phyloP scores from a whole-genome alignment of 2,888 invertebrate genomes.

The Parnassius glacialis region DNA sequence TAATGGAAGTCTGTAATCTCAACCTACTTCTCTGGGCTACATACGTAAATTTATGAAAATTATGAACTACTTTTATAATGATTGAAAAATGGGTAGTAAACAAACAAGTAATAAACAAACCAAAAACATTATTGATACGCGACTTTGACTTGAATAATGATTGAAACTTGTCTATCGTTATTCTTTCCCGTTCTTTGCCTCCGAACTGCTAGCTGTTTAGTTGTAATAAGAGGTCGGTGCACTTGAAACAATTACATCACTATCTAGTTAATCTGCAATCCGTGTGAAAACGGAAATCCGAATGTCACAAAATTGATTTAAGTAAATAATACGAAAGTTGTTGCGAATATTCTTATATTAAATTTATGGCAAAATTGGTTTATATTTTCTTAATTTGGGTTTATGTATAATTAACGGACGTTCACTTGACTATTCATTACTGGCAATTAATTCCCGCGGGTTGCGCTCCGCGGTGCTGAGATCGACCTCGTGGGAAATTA shows the following conservation, averaged over 20 bases:
- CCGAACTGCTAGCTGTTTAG: constrained; percentile 35
- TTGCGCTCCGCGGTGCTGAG: constrained; percentile 76
- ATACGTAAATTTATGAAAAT: no score
- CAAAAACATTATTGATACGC: neutral
- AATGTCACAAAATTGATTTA: neutral
- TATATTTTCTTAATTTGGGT: constrained; percentile 38
- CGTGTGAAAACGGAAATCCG: constrained; percentile 59
- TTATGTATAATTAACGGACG: constrained; percentile 75
- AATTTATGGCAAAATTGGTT: constrained; percentile 14
- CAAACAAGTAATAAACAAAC: no score
- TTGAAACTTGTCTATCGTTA: constrained; percentile 13
- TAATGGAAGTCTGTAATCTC: no score
- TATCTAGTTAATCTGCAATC: constrained; percentile 47
- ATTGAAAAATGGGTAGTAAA: no score
- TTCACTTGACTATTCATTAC: constrained; percentile 81
- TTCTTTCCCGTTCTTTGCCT: constrained; percentile 33
- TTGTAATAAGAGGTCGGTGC: constrained; percentile 49
- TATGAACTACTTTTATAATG: no score
- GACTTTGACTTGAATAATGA: neutral
- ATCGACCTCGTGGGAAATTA: constrained; percentile 82
- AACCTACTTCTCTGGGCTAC: no score
- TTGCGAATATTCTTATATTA: constrained; percentile 29
- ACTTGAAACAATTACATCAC: constrained; percentile 24
- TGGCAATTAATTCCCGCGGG: constrained; percentile 81
- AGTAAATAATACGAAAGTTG: constrained; percentile 30